These are phyloP conservation scores for Berghia stephanieae DNA, from an alignment of 1,140 invertebrate genomes.

Conservation along the genomic window DNA sequence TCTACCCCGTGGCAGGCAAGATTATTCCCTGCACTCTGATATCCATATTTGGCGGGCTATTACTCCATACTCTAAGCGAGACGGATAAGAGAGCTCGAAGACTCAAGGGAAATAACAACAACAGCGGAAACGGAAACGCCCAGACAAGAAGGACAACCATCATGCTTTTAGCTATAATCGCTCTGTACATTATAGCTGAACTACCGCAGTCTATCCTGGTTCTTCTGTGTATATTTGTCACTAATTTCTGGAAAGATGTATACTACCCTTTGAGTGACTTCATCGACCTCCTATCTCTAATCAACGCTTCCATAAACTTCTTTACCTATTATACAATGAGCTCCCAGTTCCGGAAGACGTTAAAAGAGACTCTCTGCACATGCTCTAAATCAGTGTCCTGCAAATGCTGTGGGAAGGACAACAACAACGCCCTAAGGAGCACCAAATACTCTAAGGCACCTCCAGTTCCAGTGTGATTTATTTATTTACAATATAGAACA, in stretches of 20 bases:
- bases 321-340: conserved; percentile 94
- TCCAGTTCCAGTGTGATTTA: conserved; percentile 12
- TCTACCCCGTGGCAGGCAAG: conserved; percentile 60
- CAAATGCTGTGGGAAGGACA: not conserved
- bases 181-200: conserved; percentile 87
- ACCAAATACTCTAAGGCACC: conserved; percentile 18
- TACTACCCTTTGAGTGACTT: conserved; percentile 79
- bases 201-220: conserved; percentile 74
- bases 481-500: too few species aligned
- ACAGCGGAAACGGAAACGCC: conserved; percentile 66
- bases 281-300: conserved; percentile 88
- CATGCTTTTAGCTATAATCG: conserved; percentile 59
- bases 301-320: conserved; percentile 93
- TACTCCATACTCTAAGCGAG: conserved; percentile 66
- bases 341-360: conserved; percentile 86
- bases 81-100: conserved; percentile 58
- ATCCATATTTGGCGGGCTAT: conserved; percentile 66
- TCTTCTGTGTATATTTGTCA: conserved; percentile 51
- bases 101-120: conserved; percentile 49
- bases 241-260: conserved; percentile 56
- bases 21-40: conserved; percentile 68
- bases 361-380: conserved; percentile 62
- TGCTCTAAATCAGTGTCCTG: conserved; percentile 25
- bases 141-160: conserved; percentile 74
- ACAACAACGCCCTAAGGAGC: not conserved